phyloP scores from a whole-genome alignment of 1,140 invertebrate genomes.

The Euura lappo region DNA sequence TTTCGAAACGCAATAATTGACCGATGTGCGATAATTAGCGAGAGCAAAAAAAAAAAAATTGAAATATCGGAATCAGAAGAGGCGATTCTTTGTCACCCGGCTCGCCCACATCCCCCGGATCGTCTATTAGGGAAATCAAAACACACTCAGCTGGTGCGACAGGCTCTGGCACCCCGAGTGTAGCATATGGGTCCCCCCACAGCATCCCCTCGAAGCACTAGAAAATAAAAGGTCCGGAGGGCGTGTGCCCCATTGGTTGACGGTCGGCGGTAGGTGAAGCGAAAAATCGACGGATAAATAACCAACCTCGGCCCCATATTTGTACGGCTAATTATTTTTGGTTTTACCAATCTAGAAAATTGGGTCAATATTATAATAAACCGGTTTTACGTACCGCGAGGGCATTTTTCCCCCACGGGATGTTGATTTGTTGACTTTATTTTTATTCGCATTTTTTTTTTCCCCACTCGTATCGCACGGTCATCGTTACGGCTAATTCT shows the following conservation, averaged over 20 bases:
- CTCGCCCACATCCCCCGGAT: conserved; percentile 19
- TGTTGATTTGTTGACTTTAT: background rate
- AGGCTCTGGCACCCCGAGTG: conserved; percentile 32
- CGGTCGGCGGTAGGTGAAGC: conserved; percentile 48
- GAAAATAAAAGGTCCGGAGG: background rate
- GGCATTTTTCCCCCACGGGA: background rate
- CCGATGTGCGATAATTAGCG: too few species aligned
- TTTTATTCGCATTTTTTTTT: background rate
- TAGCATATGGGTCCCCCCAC: conserved; percentile 55
- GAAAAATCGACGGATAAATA: conserved; percentile 55
- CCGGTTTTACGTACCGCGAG: background rate
- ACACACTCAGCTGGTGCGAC: conserved; percentile 44
- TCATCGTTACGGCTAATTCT: too few species aligned
- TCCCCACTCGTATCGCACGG: background rate
- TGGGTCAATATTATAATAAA: conserved; percentile 29
- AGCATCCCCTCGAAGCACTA: background rate
- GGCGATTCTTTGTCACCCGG: conserved; percentile 7
- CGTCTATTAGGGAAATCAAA: conserved; percentile 60
- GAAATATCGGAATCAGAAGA: too few species aligned
- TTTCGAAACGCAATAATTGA: background rate
- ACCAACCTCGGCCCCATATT: conserved; percentile 37
- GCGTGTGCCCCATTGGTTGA: background rate
- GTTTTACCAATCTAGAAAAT: conserved; percentile 40
- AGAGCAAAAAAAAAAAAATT: too few species aligned
- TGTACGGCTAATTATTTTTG: conserved; percentile 57